These are phyloP conservation scores for Lasioglossum figueresi DNA, from an alignment of 2,888 invertebrate genomes.

Conservation along the genomic window DNA sequence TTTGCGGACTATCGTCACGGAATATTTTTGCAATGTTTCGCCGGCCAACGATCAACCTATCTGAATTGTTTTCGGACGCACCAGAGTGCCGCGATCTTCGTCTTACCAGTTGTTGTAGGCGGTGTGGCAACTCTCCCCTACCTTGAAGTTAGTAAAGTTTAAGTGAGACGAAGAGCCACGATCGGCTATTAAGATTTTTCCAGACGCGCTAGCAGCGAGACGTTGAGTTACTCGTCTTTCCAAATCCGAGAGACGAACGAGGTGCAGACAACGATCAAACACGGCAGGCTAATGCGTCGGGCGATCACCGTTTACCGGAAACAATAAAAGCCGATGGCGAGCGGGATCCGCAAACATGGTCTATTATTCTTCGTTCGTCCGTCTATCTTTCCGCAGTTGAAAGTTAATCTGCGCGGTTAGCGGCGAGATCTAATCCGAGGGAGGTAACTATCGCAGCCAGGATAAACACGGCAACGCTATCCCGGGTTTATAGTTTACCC, in stretches of 20 bases:
- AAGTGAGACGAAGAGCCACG: no score
- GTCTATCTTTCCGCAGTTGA: slow-evolving; percentile 26
- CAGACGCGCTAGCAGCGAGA: not conserved
- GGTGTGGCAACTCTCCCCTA: no score
- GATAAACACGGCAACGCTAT: slow-evolving; percentile 57
- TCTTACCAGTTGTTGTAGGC: not conserved
- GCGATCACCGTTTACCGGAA: not conserved
- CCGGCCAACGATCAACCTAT: not conserved
- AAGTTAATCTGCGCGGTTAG: slow-evolving; percentile 59
- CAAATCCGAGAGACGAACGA: not conserved
- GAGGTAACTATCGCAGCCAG: slow-evolving; percentile 46
- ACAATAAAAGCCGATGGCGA: not conserved
- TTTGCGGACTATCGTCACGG: not conserved
- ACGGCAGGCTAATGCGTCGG: not conserved
- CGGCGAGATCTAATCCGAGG: slow-evolving; percentile 58
- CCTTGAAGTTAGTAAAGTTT: no score
- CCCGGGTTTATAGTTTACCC: slow-evolving; percentile 13
- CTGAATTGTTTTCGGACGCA: not conserved
- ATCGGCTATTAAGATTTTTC: not conserved
- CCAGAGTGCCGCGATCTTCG: not conserved
- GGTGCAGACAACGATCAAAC: not conserved
- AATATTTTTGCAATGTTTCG: not conserved
- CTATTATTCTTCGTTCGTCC: slow-evolving; percentile 1
- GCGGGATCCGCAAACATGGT: not conserved
- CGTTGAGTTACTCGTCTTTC: not conserved